Conservation (phyloP, 2,888 invertebrate species). For the Dexiosoma caninum region DNA sequence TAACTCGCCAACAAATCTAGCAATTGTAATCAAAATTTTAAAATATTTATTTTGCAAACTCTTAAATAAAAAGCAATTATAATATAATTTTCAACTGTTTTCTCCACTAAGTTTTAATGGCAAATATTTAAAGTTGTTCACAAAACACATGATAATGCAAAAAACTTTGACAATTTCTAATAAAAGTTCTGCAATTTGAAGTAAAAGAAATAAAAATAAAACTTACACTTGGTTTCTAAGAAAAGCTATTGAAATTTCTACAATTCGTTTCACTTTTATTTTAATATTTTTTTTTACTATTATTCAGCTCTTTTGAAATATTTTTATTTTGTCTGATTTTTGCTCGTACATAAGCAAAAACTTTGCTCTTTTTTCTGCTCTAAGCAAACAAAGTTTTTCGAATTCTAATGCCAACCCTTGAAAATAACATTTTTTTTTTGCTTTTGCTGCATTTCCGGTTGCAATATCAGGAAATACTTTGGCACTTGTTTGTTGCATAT, state of each 20-base stretch:
- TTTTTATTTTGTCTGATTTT: not conserved
- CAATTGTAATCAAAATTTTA: too few relatives aligned
- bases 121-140: constrained; percentile 9
- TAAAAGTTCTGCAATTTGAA: constrained; percentile 44
- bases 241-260: constrained; percentile 21
- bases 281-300: not conserved
- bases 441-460: constrained; percentile 65
- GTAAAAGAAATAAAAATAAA: constrained; percentile 9
- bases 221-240: constrained; percentile 31
- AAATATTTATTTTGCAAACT: too few relatives aligned
- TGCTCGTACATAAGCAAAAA: not conserved
- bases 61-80: too few relatives aligned
- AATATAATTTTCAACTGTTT: too few relatives aligned
- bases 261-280: constrained; percentile 51
- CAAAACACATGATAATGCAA: constrained; percentile 17
- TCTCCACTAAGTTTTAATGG: not conserved
- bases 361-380: constrained; percentile 11
- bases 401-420: constrained; percentile 57
- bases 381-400: constrained; percentile 1
- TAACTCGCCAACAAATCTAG: too few relatives aligned
- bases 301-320: not conserved
- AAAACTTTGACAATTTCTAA: constrained; percentile 43
- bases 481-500: constrained; percentile 67
- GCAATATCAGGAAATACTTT: constrained; percentile 67
- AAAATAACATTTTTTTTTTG: constrained; percentile 32